Evolutionary conservation across 2,797 vertebrate species (phyloP).

Genomic region (Enteromius fasciolatus): DNA sequence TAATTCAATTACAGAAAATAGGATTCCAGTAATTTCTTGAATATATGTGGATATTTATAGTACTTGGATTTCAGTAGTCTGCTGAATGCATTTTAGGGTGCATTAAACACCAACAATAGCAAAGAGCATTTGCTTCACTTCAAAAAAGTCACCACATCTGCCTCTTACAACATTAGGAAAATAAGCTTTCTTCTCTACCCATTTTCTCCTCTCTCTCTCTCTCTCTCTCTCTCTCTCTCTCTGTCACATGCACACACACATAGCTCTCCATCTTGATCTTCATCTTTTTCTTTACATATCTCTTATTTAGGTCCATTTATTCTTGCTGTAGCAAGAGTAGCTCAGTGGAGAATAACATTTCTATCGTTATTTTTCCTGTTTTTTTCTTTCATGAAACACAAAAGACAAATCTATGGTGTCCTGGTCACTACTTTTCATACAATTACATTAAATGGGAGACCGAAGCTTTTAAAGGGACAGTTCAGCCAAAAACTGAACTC

Average conservation of each 20-base stretch:
- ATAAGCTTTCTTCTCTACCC: not conserved
- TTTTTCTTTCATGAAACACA: not conserved
- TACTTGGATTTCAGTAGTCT: constrained; percentile 2
- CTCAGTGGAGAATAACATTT: not conserved
- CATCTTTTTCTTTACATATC: not conserved
- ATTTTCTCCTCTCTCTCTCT: not conserved
- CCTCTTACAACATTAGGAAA: constrained; percentile 7
- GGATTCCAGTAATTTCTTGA: constrained; percentile 60
- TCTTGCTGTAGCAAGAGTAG: not conserved
- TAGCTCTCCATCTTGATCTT: not conserved
- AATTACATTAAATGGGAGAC: too few species aligned
- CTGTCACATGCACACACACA: not conserved
- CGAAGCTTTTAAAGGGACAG: too few species aligned
- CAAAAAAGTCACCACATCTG: not conserved
- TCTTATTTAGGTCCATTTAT: not conserved
- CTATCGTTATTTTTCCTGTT: not conserved
- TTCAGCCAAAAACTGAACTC: too few species aligned
- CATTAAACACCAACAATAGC: constrained; percentile 66
- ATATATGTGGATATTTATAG: constrained; percentile 48
- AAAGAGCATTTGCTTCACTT: constrained; percentile 52
- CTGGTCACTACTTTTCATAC: too few species aligned
- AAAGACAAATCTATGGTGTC: too few species aligned
- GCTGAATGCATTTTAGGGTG: constrained; percentile 62
- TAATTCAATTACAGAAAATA: constrained; percentile 48
- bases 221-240: not conserved